phyloP scores from a whole-genome alignment of 2,888 invertebrate species.

The Aphrophora alni region DNA sequence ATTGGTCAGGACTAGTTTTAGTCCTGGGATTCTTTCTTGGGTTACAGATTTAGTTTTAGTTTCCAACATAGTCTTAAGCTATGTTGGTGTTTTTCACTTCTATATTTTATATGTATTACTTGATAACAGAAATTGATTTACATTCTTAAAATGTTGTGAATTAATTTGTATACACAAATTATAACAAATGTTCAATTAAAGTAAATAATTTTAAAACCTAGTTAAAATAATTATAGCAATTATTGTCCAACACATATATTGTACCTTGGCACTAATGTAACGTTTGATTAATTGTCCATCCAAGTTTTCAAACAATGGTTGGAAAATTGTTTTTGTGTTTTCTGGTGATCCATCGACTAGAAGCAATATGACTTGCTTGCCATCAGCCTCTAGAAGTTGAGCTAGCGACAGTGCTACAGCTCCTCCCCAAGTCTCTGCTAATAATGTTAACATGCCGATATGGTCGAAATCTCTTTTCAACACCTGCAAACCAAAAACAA shows the following conservation, averaged over 20 bases:
- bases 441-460: not conserved
- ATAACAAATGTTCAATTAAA: too few species aligned
- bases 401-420: not conserved
- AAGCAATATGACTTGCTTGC: not conserved
- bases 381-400: constrained; percentile 6
- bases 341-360: constrained; percentile 13
- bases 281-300: not conserved
- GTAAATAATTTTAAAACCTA: too few species aligned
- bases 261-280: constrained; percentile 11
- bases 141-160: too few species aligned
- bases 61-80: too few species aligned
- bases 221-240: too few species aligned
- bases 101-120: too few species aligned
- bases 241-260: not conserved
- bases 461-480: constrained; percentile 1
- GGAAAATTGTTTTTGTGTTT: not conserved
- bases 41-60: too few species aligned
- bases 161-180: too few species aligned
- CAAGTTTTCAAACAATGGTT: constrained; percentile 2
- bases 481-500: not conserved
- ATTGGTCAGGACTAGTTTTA: too few species aligned
- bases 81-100: too few species aligned
- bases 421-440: constrained; percentile 21
- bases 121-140: too few species aligned
- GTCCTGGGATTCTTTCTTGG: too few species aligned